These are phyloP conservation scores for Alcedo quadribrachys DNA, from an alignment of 2,797 vertebrate genomes.

Conservation along the genomic window DNA sequence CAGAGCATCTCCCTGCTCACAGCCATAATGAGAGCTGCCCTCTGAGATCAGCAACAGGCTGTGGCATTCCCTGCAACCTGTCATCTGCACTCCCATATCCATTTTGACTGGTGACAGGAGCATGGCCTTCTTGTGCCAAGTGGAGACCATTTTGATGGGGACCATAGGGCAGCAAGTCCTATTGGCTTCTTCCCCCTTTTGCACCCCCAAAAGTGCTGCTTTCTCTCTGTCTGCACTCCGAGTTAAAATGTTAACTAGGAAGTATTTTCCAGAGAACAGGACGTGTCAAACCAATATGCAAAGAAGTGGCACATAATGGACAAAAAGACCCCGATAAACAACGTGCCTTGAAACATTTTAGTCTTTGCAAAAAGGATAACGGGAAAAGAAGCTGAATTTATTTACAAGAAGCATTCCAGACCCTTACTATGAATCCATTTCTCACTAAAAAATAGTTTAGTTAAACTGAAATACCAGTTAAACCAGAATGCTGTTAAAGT, in stretches of 20 bases:
- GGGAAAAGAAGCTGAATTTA: not conserved
- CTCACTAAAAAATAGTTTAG: not conserved
- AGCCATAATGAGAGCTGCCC: too few relatives aligned
- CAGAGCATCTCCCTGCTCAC: too few relatives aligned
- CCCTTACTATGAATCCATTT: not conserved
- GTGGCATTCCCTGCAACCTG: too few relatives aligned
- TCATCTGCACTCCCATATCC: too few relatives aligned
- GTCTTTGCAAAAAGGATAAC: not conserved
- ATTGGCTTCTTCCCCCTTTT: too few relatives aligned
- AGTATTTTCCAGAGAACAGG: not conserved
- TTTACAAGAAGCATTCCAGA: not conserved
- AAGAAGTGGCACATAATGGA: not conserved
- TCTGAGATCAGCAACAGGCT: too few relatives aligned
- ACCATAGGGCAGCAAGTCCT: too few relatives aligned
- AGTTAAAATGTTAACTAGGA: not conserved
- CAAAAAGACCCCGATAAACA: fast-evolving
- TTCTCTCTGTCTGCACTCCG: too few relatives aligned
- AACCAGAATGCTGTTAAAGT: not conserved
- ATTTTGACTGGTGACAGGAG: too few relatives aligned
- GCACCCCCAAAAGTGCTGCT: too few relatives aligned
- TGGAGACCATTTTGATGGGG: too few relatives aligned
- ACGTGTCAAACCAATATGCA: not conserved
- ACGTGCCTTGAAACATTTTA: not conserved
- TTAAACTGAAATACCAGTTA: not conserved
- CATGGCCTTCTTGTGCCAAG: too few relatives aligned